Evolutionary conservation across 1,140 invertebrate genomes (phyloP).

Genomic region (Paraescarpia echinospica): DNA sequence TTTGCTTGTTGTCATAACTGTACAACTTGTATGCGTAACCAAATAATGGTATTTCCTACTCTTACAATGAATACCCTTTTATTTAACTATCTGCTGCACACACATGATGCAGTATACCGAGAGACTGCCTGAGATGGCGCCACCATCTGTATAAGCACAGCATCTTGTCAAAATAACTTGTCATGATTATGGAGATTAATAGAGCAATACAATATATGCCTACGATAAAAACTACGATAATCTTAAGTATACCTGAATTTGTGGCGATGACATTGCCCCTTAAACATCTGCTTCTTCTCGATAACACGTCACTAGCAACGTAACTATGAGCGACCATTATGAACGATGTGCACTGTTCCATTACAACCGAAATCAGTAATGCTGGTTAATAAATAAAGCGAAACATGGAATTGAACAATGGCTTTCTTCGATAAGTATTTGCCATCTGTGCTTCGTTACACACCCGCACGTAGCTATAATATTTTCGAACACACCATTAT

Average conservation of each 20-base stretch:
- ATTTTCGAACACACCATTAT: background rate
- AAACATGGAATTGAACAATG: background rate
- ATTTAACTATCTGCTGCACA: background rate
- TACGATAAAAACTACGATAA: background rate
- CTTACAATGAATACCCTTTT: background rate
- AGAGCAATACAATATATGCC: background rate
- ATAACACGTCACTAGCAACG: background rate
- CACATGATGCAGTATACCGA: background rate
- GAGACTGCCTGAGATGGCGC: background rate
- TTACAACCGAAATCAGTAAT: background rate
- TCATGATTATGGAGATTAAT: background rate
- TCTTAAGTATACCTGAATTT: background rate
- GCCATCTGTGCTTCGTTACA: background rate
- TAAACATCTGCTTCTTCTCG: background rate
- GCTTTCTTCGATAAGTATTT: background rate
- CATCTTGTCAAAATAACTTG: background rate
- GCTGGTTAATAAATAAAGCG: background rate
- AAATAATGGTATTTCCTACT: background rate
- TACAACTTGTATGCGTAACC: background rate
- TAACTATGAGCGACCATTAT: background rate
- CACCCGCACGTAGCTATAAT: background rate
- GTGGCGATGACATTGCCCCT: background rate
- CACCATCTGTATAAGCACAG: background rate
- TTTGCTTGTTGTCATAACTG: background rate
- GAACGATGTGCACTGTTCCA: background rate